Evolutionary conservation across 2,113 vertebrate species (phyloP).

Genomic region (Heterochromis multidens): DNA sequence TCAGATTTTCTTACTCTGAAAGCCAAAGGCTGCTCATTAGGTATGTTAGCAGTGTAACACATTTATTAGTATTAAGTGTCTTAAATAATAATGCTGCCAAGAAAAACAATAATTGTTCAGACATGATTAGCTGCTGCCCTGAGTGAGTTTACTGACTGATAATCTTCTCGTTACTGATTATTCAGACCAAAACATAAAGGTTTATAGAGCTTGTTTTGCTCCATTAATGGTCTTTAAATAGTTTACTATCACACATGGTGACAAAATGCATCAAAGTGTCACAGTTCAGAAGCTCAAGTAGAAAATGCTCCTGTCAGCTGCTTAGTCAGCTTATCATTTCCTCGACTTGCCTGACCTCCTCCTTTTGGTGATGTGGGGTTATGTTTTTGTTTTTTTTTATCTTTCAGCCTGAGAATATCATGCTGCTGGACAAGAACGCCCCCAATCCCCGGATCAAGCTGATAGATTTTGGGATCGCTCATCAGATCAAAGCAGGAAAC

Average conservation of each 20-base stretch:
- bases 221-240: too few relatives aligned
- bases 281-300: background rate
- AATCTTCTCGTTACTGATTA: background rate
- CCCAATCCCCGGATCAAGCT: constrained; percentile 95
- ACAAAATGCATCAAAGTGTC: background rate
- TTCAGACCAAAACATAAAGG: background rate
- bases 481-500: constrained; percentile 94
- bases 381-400: background rate
- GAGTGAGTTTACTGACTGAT: background rate
- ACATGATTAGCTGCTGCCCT: too few relatives aligned
- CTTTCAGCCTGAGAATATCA: constrained; percentile 93
- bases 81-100: too few relatives aligned
- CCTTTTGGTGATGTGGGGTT: background rate
- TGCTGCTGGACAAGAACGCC: constrained; percentile 93
- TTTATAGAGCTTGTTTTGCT: background rate
- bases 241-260: background rate
- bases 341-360: background rate
- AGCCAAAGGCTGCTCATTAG: too few relatives aligned
- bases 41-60: too few relatives aligned
- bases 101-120: too few relatives aligned
- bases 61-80: too few relatives aligned
- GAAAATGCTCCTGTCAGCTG: background rate
- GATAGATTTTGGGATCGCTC: constrained; percentile 96
- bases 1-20: too few relatives aligned
- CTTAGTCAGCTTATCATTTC: background rate